phyloP scores from a whole-genome alignment of 2,888 invertebrate genomes.

The Ptilodon capucinus region DNA sequence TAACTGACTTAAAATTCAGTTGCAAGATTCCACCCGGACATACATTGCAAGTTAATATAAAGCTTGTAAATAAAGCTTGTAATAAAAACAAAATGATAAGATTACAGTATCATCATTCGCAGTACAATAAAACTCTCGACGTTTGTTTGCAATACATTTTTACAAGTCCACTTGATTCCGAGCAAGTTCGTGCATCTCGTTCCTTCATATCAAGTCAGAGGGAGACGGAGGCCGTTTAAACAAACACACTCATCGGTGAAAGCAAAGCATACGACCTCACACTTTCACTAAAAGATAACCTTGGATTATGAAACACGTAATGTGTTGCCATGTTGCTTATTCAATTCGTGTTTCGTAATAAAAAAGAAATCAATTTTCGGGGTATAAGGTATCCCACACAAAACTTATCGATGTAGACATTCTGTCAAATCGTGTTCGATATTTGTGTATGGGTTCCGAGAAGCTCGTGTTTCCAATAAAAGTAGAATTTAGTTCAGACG shows the following conservation, averaged over 20 bases:
- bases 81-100: neutral
- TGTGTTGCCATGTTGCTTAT: slow-evolving; percentile 48
- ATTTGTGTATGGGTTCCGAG: neutral
- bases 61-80: too few species aligned
- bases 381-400: slow-evolving; percentile 3
- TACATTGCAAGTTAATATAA: too few species aligned
- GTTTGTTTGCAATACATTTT: slow-evolving; percentile 30
- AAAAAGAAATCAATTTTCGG: slow-evolving; percentile 12
- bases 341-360: slow-evolving; percentile 29
- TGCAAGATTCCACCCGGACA: too few species aligned
- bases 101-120: neutral
- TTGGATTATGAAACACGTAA: slow-evolving; percentile 65
- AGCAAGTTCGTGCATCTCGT: slow-evolving; percentile 22
- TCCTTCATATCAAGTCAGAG: slow-evolving; percentile 23
- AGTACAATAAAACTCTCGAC: neutral
- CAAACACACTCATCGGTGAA: slow-evolving; percentile 49
- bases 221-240: slow-evolving; percentile 31
- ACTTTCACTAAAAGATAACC: slow-evolving; percentile 66
- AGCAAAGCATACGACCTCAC: slow-evolving; percentile 53
- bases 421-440: neutral
- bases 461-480: neutral
- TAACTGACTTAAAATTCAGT: too few species aligned
- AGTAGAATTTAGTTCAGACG: too few species aligned
- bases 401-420: slow-evolving; percentile 2
- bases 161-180: slow-evolving; percentile 9